Evolutionary conservation across 2,888 invertebrate genomes (phyloP).

Genomic region (Drosophila stalkeri): DNA sequence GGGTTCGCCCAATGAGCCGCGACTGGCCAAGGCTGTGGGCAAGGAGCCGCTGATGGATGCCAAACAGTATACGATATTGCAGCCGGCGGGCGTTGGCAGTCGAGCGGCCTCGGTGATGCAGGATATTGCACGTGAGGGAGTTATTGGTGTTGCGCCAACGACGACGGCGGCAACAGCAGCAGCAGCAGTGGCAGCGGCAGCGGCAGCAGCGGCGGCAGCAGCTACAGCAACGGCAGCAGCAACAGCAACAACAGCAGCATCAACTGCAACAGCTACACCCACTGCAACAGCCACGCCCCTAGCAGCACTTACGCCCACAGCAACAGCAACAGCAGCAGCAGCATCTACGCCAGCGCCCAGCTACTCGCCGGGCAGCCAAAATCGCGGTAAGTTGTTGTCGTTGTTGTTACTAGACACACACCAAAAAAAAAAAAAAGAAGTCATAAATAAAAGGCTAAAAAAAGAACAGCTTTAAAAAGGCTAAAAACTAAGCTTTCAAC

Average conservation of each 20-base stretch:
- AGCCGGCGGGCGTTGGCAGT: conserved; percentile 92
- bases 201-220: conserved; percentile 56
- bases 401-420: conserved; percentile 59
- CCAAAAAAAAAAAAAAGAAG: conserved; percentile 10
- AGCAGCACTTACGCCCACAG: conserved; percentile 83
- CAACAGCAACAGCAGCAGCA: conserved; percentile 15
- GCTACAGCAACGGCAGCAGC: conserved; percentile 20
- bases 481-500: conserved; percentile 1
- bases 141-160: conserved; percentile 87
- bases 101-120: conserved; percentile 93
- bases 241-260: conserved; percentile 11
- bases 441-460: not conserved
- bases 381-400: conserved; percentile 89
- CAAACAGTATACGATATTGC: conserved; percentile 94
- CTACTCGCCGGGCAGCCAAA: conserved; percentile 91
- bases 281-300: conserved; percentile 81
- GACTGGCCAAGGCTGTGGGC: conserved; percentile 24
- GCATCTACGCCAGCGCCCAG: conserved; percentile 85
- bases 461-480: not conserved
- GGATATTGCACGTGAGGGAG: conserved; percentile 90
- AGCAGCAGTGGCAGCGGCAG: conserved; percentile 46
- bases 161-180: conserved; percentile 62
- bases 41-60: conserved; percentile 82
- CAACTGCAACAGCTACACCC: conserved; percentile 79
- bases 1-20: conserved; percentile 38